These are phyloP conservation scores for Meda fulgida DNA, from an alignment of 2,797 vertebrate genomes.

Conservation along the genomic window DNA sequence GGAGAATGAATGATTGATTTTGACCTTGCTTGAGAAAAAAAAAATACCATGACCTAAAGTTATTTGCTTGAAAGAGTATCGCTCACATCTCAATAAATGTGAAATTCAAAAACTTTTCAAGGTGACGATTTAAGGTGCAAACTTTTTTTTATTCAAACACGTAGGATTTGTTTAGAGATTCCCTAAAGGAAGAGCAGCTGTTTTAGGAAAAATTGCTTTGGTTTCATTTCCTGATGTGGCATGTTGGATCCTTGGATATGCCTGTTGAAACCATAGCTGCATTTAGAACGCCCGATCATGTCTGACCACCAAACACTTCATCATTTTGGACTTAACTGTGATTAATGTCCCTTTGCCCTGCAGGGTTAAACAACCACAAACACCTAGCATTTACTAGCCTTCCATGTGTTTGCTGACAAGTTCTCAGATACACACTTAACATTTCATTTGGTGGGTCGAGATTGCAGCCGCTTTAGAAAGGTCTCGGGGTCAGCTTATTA, in stretches of 20 bases:
- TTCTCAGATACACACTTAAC: conserved; percentile 76
- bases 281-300: conserved; percentile 20
- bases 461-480: conserved; percentile 63
- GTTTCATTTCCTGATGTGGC: conserved; percentile 24
- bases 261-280: neutral
- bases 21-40: conserved; percentile 36
- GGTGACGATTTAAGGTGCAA: neutral
- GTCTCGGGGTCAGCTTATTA: conserved; percentile 74
- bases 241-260: neutral
- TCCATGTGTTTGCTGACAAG: conserved; percentile 79
- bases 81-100: neutral
- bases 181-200: conserved; percentile 14
- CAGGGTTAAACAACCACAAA: conserved; percentile 76
- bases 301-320: conserved; percentile 75
- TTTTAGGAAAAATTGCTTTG: neutral
- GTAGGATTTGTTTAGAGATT: neutral
- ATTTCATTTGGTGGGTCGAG: conserved; percentile 70
- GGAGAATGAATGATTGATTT: conserved; percentile 1
- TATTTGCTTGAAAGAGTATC: neutral
- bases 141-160: neutral
- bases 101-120: neutral
- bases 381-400: conserved; percentile 67
- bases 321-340: conserved; percentile 70
- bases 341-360: conserved; percentile 74
- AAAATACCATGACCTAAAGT: neutral